Evolutionary conservation across 2,888 invertebrate species (phyloP).

Genomic region (Euproctis similis): DNA sequence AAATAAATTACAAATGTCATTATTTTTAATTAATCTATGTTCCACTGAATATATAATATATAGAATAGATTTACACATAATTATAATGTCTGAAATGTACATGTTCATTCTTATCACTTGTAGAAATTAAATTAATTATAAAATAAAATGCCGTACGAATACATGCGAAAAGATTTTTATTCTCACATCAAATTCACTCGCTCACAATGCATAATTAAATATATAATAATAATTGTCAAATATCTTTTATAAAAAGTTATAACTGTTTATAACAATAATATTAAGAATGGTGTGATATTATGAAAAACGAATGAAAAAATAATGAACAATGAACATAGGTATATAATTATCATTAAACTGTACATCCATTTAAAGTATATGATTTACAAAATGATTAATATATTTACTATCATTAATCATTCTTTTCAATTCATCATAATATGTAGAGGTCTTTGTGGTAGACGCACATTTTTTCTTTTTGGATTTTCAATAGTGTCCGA

Average conservation of each 20-base stretch:
- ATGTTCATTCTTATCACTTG: neutral
- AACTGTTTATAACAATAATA: slow-evolving; percentile 4
- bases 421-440: too few relatives aligned
- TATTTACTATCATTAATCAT: too few relatives aligned
- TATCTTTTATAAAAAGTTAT: slow-evolving; percentile 6
- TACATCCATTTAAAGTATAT: slow-evolving; percentile 1
- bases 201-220: slow-evolving; percentile 12
- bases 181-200: slow-evolving; percentile 8
- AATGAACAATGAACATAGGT: slow-evolving; percentile 3
- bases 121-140: neutral
- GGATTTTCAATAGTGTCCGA: too few relatives aligned
- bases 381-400: too few relatives aligned
- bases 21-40: slow-evolving; percentile 1
- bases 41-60: neutral
- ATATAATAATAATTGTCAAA: slow-evolving; percentile 7
- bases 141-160: neutral
- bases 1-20: neutral
- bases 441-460: too few relatives aligned
- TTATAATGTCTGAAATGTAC: slow-evolving; percentile 1
- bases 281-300: slow-evolving; percentile 4
- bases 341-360: slow-evolving; percentile 3
- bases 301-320: too few relatives aligned
- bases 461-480: too few relatives aligned
- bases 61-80: slow-evolving; percentile 1
- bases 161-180: slow-evolving; percentile 6